Base-by-base conservation (phyloP, 1,140 invertebrate species). In the Procambarus clarkii region DNA sequence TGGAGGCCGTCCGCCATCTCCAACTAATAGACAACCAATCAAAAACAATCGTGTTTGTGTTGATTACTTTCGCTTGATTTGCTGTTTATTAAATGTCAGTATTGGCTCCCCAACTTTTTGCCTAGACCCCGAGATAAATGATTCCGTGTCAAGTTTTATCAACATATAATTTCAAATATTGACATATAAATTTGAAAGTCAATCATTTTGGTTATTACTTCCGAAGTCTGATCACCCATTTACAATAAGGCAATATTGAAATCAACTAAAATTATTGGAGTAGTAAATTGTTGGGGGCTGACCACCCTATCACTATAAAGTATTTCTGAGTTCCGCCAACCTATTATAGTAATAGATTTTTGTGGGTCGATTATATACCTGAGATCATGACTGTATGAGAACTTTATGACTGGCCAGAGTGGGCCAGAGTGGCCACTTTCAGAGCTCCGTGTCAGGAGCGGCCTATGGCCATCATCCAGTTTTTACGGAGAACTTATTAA, bases 61-160 rank as follows among this genome's bases (percentile, higher is more conserved):
- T 74, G 69, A 74, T 74, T 74, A 74, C 69, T 74, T 34, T 34
- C 24, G n/a, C 69, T 74, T 34, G 64, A 69, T 69, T 69, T 69
- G 64, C 21, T 69, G 64, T 69, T 69, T 69, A 69, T 74, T 74
- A 11, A 74, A 74, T 74, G 69, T 74, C 69, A 74, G 69, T 34
- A 34, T 74, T 74, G n/a, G 0, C 24, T 34, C 24, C 69, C 7
- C 69, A 74, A 24, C 7, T 74, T 74, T 74, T 74, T 34, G 8
- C n/a, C 24, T 24, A 9, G 69, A 69, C n/a, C 24, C 0, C n/a
- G n/a, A 74, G 69, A 24, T 74, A 34, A 74, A 74, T 74, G 69
- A 34, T 24, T 34, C 11, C 69, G 4, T 74, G 2, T 34, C n/a
- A 34, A 34, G n/a, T 74, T 74, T 3, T 34, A 34, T 24, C n/a